Percentiles rank a stretch among this genome's conserved stretches.
These are phyloP conservation scores for Drosophila busckii DNA, from an alignment of 1,140 invertebrate species.

Conservation along the genomic window DNA sequence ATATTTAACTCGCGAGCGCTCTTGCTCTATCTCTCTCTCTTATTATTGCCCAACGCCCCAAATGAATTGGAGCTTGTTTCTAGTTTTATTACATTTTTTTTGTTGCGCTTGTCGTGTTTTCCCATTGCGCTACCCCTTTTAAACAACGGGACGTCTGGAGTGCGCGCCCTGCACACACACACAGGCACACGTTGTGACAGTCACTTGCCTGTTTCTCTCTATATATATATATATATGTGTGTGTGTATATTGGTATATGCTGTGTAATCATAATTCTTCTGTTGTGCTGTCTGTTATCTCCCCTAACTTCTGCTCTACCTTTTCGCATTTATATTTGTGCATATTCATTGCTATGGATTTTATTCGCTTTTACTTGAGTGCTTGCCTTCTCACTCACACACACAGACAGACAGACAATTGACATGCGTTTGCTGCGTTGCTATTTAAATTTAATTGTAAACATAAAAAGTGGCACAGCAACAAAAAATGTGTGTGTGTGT, in stretches of 20 bases:
- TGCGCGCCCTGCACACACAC: slow-evolving; percentile 3
- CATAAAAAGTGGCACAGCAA: no score
- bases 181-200: slow-evolving; percentile 18
- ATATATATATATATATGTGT: no score
- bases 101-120: slow-evolving; percentile 69
- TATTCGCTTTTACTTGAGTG: no score
- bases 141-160: no score
- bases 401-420: slow-evolving; percentile 27
- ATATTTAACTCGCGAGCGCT: slow-evolving; percentile 39
- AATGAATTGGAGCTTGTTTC: slow-evolving; percentile 73
- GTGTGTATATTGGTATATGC: no score
- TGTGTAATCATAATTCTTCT: slow-evolving; percentile 44
- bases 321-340: slow-evolving; percentile 19
- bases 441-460: no score
- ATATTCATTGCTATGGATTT: slow-evolving; percentile 46
- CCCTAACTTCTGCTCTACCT: no score
- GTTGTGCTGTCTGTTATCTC: no score
- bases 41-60: slow-evolving; percentile 19
- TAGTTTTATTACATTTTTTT: slow-evolving; percentile 64
- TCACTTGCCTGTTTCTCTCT: slow-evolving; percentile 17
- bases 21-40: not conserved
- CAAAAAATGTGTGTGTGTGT: no score
- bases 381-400: slow-evolving; percentile 1
- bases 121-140: no score
- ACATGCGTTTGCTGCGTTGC: slow-evolving; percentile 1